A percentile compares a stretch with the other conserved stretches of the same genome.
Evolutionary conservation across 1,140 invertebrate species (phyloP).

Genomic region (Odontomachus brunneus): DNA sequence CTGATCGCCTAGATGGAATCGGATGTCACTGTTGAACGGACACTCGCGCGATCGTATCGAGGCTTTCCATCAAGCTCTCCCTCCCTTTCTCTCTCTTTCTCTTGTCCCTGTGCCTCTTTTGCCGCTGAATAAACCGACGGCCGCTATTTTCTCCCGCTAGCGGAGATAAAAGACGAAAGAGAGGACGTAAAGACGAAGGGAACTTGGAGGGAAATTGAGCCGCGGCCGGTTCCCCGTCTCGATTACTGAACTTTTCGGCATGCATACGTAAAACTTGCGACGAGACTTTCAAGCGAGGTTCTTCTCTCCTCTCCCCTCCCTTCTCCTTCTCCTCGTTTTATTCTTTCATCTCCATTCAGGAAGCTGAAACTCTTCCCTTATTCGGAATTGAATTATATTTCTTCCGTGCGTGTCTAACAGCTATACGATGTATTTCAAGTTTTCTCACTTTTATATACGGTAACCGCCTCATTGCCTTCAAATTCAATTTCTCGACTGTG

Average conservation of each 20-base stretch:
- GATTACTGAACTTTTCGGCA: neutral
- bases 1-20: conserved; percentile 38
- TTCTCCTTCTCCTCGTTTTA: neutral
- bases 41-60: conserved; percentile 32
- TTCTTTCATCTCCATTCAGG: neutral
- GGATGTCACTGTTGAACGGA: conserved; percentile 20
- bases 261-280: conserved; percentile 11
- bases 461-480: neutral
- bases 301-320: too few relatives aligned
- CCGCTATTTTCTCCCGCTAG: neutral
- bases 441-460: neutral
- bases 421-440: neutral
- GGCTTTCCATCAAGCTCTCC: conserved; percentile 32
- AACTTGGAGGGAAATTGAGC: conserved; percentile 9
- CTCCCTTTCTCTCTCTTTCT: neutral
- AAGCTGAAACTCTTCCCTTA: conserved; percentile 7
- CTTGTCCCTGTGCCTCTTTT: neutral
- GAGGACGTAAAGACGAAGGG: neutral
- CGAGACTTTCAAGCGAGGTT: neutral
- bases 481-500: too few relatives aligned
- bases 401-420: neutral
- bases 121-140: neutral
- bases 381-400: neutral
- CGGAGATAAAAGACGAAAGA: neutral
- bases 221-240: neutral